phyloP scores from a whole-genome alignment of 2,113 vertebrate genomes.

The Tupaia tana region DNA sequence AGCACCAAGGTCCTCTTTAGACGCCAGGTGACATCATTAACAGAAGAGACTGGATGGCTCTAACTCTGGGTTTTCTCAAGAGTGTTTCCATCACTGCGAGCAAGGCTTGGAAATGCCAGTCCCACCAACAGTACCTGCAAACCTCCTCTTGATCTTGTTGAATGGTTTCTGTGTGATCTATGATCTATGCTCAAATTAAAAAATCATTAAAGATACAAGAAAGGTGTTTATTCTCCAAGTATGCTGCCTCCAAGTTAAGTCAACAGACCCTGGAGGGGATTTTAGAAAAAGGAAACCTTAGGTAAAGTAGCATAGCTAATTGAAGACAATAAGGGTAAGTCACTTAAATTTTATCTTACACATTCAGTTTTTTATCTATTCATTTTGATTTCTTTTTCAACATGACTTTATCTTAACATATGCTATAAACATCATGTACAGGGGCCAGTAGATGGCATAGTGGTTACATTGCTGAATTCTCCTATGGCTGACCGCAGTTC shows the following conservation, averaged over 20 bases:
- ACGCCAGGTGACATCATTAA: not conserved
- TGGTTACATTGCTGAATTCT: no score
- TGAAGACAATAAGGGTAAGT: not conserved
- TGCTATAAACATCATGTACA: not conserved
- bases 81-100: not conserved
- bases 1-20: not conserved
- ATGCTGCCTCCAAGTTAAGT: constrained; percentile 5
- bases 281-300: constrained; percentile 33
- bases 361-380: not conserved
- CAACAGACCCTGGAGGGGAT: not conserved
- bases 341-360: not conserved
- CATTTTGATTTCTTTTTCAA: not conserved
- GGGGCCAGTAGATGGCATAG: no score
- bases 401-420: not conserved
- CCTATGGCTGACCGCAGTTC: no score
- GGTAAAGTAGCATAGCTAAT: not conserved
- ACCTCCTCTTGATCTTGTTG: constrained; percentile 48
- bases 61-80: not conserved
- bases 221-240: constrained; percentile 24
- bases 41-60: not conserved
- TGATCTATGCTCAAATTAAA: constrained; percentile 55
- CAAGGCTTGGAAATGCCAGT: constrained; percentile 33
- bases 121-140: not conserved
- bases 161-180: constrained; percentile 33
- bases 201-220: not conserved